A percentile compares a stretch with the other conserved stretches of the same genome.
Evolutionary conservation across 2,888 invertebrate species (phyloP).

Genomic region (Apamea anceps): DNA sequence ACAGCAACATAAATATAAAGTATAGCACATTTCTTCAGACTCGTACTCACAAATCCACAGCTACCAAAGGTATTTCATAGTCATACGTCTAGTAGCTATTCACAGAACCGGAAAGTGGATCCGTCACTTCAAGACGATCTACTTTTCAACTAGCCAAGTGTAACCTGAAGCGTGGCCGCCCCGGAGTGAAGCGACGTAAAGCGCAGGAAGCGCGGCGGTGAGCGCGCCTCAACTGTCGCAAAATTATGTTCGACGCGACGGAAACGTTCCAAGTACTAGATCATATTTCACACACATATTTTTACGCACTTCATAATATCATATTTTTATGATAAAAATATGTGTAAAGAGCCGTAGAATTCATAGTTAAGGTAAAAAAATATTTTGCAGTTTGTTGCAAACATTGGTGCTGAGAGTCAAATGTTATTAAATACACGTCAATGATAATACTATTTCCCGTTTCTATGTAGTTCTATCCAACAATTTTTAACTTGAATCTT

Average conservation of each 20-base stretch:
- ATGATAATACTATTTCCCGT: background rate
- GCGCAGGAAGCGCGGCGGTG: slow-evolving; percentile 52
- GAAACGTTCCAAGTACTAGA: slow-evolving; percentile 34
- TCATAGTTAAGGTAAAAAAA: background rate
- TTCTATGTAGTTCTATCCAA: no score
- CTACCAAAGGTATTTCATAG: slow-evolving; percentile 6
- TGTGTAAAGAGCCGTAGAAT: background rate
- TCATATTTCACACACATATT: background rate
- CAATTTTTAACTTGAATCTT: background rate
- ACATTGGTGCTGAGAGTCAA: background rate
- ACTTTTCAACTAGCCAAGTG: slow-evolving; percentile 40
- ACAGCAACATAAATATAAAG: background rate
- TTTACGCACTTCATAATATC: slow-evolving; percentile 11
- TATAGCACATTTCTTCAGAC: background rate
- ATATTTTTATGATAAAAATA: slow-evolving; percentile 27
- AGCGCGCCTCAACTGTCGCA: slow-evolving; percentile 47
- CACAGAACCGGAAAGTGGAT: slow-evolving; percentile 51
- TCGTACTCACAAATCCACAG: slow-evolving; percentile 5
- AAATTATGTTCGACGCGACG: slow-evolving; percentile 59
- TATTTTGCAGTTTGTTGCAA: background rate
- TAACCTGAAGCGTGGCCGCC: slow-evolving; percentile 40
- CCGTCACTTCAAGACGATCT: slow-evolving; percentile 42
- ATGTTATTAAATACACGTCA: background rate
- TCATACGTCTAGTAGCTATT: slow-evolving; percentile 24
- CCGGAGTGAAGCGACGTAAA: slow-evolving; percentile 33